phyloP scores from a whole-genome alignment of 2,113 vertebrate species.

The Colossoma macropomum region DNA sequence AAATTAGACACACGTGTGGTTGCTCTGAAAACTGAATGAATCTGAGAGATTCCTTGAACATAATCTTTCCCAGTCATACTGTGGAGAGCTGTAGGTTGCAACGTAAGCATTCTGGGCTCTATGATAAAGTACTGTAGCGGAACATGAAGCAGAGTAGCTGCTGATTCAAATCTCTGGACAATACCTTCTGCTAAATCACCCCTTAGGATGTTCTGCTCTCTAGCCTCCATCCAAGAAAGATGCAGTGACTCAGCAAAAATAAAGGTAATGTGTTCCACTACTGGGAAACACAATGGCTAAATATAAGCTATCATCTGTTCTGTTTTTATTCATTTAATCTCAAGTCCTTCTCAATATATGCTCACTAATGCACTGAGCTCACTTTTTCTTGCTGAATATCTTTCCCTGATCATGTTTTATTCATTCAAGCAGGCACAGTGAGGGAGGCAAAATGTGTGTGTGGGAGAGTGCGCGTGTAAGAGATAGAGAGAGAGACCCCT shows the following conservation, averaged over 20 bases:
- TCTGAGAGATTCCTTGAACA: neutral
- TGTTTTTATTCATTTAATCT: slow-evolving; percentile 2
- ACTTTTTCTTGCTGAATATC: neutral
- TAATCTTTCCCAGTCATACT: neutral
- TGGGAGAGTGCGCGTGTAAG: slow-evolving; percentile 14
- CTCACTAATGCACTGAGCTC: neutral
- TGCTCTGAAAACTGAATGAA: neutral
- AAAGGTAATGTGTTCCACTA: slow-evolving; percentile 1
- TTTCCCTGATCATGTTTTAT: slow-evolving; percentile 44
- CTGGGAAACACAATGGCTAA: slow-evolving; percentile 3
- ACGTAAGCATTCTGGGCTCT: slow-evolving; percentile 10
- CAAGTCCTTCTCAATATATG: neutral
- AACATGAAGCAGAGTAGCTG: slow-evolving; percentile 27
- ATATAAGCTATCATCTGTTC: neutral
- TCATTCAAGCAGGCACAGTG: slow-evolving; percentile 7
- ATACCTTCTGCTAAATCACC: slow-evolving; percentile 26
- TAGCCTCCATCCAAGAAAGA: slow-evolving; percentile 3
- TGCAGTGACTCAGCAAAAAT: slow-evolving; percentile 55
- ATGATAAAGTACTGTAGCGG: neutral
- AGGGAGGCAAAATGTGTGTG: neutral
- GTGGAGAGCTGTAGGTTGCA: slow-evolving; percentile 1
- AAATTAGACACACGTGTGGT: too few species aligned
- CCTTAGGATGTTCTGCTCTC: neutral
- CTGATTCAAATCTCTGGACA: slow-evolving; percentile 46
- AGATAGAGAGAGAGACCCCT: slow-evolving; percentile 14